Evolutionary conservation across 2,113 vertebrate genomes (phyloP), one percentile per base, ranked within the genome.

Genomic region (Eudyptes chrysolophus): DNA sequence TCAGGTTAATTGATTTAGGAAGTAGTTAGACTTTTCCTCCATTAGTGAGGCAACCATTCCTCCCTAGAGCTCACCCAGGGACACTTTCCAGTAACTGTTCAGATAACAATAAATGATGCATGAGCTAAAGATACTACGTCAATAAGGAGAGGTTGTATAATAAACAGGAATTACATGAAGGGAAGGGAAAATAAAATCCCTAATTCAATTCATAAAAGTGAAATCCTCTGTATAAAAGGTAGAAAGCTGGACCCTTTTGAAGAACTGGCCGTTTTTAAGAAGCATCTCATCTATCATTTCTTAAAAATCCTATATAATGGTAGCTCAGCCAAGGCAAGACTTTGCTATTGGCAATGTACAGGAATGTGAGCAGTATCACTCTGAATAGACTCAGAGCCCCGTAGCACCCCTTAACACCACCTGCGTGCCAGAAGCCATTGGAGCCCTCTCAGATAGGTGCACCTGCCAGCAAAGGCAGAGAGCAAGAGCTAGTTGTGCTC

Each of bases 1-100:
- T 91, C 36, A 51, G 90, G 90, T 55, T 97, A 97, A 97, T 98
- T 96, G 97, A 97, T 97, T 98, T 96, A 96, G 97, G 97, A 98
- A 98, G 90, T 95, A 74, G 93, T 97, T 97, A 94, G 86, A 58
- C 49, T 94, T 97, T 97, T 94, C 97, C 97, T 97, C 97, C 97
- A 97, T 98, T 98, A 98, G 95, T 34, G 83, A 97, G 83, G 92
- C 83, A 96, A 68, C 75, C 18, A 1, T 91, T 90, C 76, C 84
- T 96, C 97, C 94, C 71, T 14, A n/a, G 96, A 95, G 90, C 62
- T 95, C 82, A 90, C 20, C 84, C 92, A 94, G 71, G 90, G 94
- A 96, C 65, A 74, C 92, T 96, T 98, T 96, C 95, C 96, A 96
- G 96, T 97, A 97, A 97, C 87, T 90, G 62, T 90, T 96, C 92